Evolutionary conservation across 2,888 invertebrate genomes (phyloP), one percentile per base, ranked within the genome.

Genomic region (Thecophora atra): DNA sequence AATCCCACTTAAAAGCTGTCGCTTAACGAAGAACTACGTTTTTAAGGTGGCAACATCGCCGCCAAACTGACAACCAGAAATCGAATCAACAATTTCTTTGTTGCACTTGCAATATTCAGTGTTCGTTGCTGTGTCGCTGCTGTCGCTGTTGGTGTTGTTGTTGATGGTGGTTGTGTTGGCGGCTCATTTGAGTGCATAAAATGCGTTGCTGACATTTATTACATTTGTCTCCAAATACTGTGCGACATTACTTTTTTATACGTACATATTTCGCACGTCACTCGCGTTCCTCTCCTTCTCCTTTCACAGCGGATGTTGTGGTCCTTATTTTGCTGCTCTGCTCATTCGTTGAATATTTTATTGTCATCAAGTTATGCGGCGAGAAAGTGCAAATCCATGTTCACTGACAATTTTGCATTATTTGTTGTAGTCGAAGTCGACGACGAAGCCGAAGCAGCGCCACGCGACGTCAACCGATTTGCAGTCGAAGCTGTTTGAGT

Each of bases 331-430:
- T 30, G 47, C 47, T 64, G 64, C 17, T 21, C 62, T 44, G 44
- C 21, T 30, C 70, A 62, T 70, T 70, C 62, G 70, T 47, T 62
- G 51, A 62, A 70, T 70, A 70, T 70, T 78, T 78, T 78, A 78
- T 76, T 77, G 76, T 80, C 80, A 78, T 73, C 78, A 77, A 76
- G 79, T 79, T 82, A 73, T 75, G 73, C 80, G 78, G 79, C 80
- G 81, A 76, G 76, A 83, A 83, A 83, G 83, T 83, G 84, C 84
- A 83, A 83, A 83, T 81, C 81, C 83, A 82, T 83, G 84, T 83
- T 83, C 81, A 82, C 81, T 83, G 83, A 83, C 84, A 83, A 82
- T 83, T 84, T 83, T 81, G 81, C 82, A 83, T 83, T 83, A 81
- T 82, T 81, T 82, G 81, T 68, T 68, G 58, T 28, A 60, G 51